Evolutionary conservation across 1,140 invertebrate genomes (phyloP), one percentile per base, ranked within the genome.

Genomic region (Pentalonia nigronervosa): DNA sequence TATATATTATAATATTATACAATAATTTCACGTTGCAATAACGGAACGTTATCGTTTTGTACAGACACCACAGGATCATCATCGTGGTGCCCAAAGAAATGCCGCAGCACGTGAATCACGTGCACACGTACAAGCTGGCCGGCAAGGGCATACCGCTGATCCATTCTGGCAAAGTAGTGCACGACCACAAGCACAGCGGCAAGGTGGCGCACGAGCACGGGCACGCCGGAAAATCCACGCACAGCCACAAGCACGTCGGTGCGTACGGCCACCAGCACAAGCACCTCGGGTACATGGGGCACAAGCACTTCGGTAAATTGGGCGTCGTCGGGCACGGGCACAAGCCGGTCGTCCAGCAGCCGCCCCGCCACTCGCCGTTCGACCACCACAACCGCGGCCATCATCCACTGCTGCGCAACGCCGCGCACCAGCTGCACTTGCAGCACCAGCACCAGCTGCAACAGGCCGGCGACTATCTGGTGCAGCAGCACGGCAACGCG

Each of bases 11-110:
- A 50, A 50, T 48, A 48, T 50, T 50, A 50, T 20, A 50, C 48
- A 50, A 50, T 48, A 11, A 48, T 48, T 48, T 11, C 47, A 41
- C 4, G 47, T 48, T 48, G 11, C 17, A 50, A 50, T 53, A 25
- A 84, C 25, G 8, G 2, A 8, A 86, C 9, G 23, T 86, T n/a
- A 30, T 53, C 25, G 30, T 89, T 25, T 89, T 23, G 30, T 34
- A 8, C 47, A 93, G 91, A 86, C 91, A 93, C 76, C 91, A 93
- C 30, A 21, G 91, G 91, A 93, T 93, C 50, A 93, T 93, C 47
- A 93, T 93, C 21, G 91, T 93, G 76, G 81, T 93, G 76, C 91
- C 91, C 81, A 93, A 93, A 41, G 91, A 86, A 45, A 20, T 93
- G 20, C 91, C 91, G 8, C 91, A 93, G 2, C 91, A 93, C 25